A percentile compares a stretch with the other conserved stretches of the same genome.
These are phyloP conservation scores for Balaenoptera acutorostrata DNA, from an alignment of 2,113 vertebrate species.

Conservation along the genomic window DNA sequence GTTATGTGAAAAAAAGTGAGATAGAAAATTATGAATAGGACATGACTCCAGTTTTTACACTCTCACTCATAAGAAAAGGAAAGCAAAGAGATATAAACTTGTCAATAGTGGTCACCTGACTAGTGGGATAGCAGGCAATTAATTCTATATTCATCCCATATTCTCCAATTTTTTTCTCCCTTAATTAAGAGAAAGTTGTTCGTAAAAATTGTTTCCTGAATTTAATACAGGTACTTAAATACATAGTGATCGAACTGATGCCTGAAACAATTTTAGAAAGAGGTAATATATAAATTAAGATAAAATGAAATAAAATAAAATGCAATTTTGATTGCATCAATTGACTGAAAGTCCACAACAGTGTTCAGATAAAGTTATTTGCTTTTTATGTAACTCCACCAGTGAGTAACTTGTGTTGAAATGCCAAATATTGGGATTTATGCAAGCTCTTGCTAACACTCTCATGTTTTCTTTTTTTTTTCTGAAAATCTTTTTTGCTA, in stretches of 20 bases:
- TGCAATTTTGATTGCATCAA: not conserved
- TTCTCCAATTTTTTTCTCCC: not conserved
- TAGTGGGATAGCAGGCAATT: not conserved
- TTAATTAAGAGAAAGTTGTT: not conserved
- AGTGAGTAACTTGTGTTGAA: not conserved
- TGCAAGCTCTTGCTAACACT: not conserved
- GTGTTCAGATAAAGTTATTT: not conserved
- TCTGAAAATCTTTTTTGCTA: not conserved
- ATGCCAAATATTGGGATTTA: not conserved
- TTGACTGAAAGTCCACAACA: not conserved
- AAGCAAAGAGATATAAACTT: not conserved
- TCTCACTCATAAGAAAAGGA: not conserved
- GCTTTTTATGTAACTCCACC: not conserved
- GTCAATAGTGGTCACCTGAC: not conserved
- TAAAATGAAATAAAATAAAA: conserved; percentile 4
- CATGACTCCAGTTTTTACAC: not conserved
- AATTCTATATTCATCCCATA: not conserved
- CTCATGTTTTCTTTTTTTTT: not conserved
- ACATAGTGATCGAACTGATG: not conserved
- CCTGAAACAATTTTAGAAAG: conserved; percentile 30
- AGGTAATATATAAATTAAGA: not conserved
- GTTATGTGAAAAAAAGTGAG: not conserved
- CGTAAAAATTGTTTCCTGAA: not conserved
- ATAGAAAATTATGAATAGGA: not conserved
- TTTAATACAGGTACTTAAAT: conserved; percentile 2